Evolutionary conservation across 2,113 vertebrate species (phyloP).

Genomic region (Egretta garzetta): DNA sequence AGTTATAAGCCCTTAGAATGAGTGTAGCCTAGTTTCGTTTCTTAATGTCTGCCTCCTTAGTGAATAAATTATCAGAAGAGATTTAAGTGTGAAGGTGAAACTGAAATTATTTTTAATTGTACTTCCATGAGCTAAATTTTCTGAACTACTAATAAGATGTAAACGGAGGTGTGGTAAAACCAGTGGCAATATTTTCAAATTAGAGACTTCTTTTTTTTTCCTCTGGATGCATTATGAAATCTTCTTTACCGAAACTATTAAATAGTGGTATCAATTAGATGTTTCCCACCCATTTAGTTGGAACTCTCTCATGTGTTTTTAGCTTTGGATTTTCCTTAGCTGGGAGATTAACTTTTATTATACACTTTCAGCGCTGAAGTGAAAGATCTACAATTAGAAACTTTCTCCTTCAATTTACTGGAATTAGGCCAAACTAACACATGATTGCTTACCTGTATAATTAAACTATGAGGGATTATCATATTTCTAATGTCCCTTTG

Average conservation of each 20-base stretch:
- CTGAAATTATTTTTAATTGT: not conserved
- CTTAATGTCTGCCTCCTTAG: not conserved
- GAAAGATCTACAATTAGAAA: not conserved
- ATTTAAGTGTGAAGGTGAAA: not conserved
- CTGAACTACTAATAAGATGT: not conserved
- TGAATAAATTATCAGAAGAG: not conserved
- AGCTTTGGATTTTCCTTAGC: not conserved
- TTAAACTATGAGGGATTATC: not conserved
- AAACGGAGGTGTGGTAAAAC: not conserved
- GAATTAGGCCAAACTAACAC: not conserved
- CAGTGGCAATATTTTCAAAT: not conserved
- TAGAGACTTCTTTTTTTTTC: not conserved
- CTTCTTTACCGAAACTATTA: not conserved
- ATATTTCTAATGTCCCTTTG: not conserved
- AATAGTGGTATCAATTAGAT: not conserved
- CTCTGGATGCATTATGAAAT: rapidly evolving
- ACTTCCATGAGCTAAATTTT: not conserved
- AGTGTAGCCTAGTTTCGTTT: not conserved
- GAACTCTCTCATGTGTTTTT: not conserved
- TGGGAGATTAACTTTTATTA: not conserved
- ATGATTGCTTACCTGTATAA: not conserved
- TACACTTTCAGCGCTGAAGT: not conserved
- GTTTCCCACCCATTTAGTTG: not conserved
- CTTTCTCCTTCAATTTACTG: not conserved
- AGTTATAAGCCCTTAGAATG: not conserved